These are phyloP conservation scores for Tursiops truncatus DNA, from an alignment of 2,113 vertebrate genomes.

Conservation along the genomic window DNA sequence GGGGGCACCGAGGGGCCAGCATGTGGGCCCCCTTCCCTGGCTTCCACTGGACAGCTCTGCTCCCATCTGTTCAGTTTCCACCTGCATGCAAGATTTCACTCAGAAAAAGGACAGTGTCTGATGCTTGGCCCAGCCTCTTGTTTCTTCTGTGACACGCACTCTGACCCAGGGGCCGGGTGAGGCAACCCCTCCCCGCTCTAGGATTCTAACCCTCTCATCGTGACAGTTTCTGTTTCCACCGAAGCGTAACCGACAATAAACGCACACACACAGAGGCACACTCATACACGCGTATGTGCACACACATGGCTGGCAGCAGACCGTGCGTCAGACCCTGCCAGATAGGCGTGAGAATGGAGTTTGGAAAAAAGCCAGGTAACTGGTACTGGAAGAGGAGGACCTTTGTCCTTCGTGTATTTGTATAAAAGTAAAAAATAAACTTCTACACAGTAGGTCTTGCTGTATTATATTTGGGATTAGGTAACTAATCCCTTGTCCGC, in stretches of 20 bases:
- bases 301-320: neutral
- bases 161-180: neutral
- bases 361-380: neutral
- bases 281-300: fast-evolving
- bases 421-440: neutral
- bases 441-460: neutral
- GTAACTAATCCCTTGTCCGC: neutral
- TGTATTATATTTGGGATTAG: neutral
- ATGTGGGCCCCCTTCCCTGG: fast-evolving
- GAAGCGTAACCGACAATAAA: neutral
- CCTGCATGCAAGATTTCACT: neutral
- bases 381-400: neutral
- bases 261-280: neutral
- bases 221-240: neutral
- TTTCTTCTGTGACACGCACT: neutral
- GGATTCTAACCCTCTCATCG: neutral
- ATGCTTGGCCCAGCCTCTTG: neutral
- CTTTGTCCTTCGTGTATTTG: neutral
- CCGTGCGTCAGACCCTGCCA: neutral
- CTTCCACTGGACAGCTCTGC: neutral
- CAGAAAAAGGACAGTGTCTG: neutral
- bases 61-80: neutral
- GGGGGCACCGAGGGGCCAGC: neutral
- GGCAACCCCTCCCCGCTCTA: neutral
- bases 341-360: neutral